Evolutionary conservation across 23 tunicate genomes (phyloP).

Genomic region (Styela plicata): DNA sequence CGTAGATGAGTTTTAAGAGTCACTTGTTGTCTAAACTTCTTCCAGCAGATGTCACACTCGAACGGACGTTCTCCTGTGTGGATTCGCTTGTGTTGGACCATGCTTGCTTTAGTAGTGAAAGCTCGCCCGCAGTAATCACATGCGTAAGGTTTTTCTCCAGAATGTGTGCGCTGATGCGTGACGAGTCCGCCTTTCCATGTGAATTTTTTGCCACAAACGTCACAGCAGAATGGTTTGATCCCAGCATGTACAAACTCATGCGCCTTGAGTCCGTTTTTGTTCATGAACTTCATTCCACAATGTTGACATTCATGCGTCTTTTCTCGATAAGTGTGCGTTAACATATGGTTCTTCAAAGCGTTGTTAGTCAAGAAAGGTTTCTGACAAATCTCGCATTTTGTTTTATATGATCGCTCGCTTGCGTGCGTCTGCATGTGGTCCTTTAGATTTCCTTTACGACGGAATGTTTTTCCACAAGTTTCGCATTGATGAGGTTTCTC

Average conservation of each 20-base stretch:
- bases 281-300: neutral
- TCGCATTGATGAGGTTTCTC: neutral
- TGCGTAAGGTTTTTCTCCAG: neutral
- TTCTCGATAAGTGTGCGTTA: neutral
- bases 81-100: neutral
- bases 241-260: neutral
- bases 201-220: neutral
- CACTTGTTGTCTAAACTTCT: constrained; percentile 30
- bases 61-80: constrained; percentile 48
- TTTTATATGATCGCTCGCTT: neutral
- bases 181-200: neutral
- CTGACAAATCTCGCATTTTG: neutral
- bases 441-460: neutral
- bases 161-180: neutral
- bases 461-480: neutral
- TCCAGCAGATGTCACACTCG: constrained; percentile 67
- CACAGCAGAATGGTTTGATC: neutral
- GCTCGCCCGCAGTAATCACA: constrained; percentile 3
- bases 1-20: neutral
- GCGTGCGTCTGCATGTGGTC: neutral
- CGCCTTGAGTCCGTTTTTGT: neutral
- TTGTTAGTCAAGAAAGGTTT: neutral
- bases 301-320: neutral
- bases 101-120: constrained; percentile 16
- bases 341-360: neutral